phyloP scores from a whole-genome alignment of 1,140 invertebrate genomes.

The Drosophila pectinifera region DNA sequence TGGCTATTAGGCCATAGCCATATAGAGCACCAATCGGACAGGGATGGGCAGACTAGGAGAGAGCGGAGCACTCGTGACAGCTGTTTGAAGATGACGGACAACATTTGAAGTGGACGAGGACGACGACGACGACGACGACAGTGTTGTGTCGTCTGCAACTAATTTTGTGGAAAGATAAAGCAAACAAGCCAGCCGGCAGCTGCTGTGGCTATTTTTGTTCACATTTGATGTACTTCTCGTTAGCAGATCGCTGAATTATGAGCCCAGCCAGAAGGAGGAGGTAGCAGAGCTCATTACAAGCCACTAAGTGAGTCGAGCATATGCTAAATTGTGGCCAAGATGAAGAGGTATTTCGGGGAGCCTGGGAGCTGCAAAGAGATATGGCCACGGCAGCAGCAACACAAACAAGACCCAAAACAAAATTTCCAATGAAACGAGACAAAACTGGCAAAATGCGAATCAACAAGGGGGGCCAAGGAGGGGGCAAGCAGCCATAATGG shows the following conservation, averaged over 20 bases:
- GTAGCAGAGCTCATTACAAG: conserved; percentile 56
- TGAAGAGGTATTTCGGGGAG: conserved; percentile 13
- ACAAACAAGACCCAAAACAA: conserved; percentile 47
- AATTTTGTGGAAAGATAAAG: conserved; percentile 74
- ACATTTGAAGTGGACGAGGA: conserved; percentile 63
- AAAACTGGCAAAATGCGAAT: conserved; percentile 36
- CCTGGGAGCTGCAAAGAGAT: conserved; percentile 1
- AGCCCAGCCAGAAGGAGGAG: conserved; percentile 12
- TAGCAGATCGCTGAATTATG: conserved; percentile 41
- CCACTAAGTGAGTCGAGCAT: conserved; percentile 62
- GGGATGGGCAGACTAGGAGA: neutral
- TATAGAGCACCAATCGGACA: conserved; percentile 64
- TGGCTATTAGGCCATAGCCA: conserved; percentile 74
- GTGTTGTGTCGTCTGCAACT: conserved; percentile 58
- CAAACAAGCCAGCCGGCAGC: conserved; percentile 21
- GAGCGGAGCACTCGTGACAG: conserved; percentile 33
- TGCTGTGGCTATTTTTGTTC: conserved; percentile 40
- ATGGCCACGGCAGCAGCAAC: conserved; percentile 10
- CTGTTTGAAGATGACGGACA: conserved; percentile 68
- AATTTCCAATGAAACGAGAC: conserved; percentile 68
- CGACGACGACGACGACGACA: conserved; percentile 10
- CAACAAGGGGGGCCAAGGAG: neutral
- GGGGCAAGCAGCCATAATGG: conserved; percentile 67
- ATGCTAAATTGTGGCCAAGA: conserved; percentile 53
- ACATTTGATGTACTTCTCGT: conserved; percentile 59